phyloP scores from a whole-genome alignment of 2,888 invertebrate genomes.

The Dichetophora obliterata region DNA sequence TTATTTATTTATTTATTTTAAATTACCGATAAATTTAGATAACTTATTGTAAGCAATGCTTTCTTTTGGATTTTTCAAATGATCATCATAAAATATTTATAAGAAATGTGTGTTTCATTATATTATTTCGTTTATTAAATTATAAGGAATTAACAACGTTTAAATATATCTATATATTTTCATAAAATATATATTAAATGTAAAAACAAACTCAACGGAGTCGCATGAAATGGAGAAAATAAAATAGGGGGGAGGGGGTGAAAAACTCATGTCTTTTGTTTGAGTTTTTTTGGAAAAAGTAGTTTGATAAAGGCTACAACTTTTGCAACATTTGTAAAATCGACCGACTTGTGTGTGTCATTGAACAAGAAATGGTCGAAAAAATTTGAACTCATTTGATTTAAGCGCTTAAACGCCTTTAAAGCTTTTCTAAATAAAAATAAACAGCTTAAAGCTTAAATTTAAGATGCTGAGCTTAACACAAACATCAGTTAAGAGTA shows the following conservation, averaged over 20 bases:
- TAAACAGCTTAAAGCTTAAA: not conserved
- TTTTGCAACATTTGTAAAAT: not conserved
- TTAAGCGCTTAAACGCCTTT: not conserved
- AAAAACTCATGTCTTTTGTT: too few relatives aligned
- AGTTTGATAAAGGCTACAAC: not conserved
- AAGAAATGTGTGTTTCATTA: conserved; percentile 50
- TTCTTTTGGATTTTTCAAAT: conserved; percentile 19
- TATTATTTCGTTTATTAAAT: conserved; percentile 8
- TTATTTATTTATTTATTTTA: too few relatives aligned
- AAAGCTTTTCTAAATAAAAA: not conserved
- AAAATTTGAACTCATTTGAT: not conserved
- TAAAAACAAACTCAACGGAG: conserved; percentile 57
- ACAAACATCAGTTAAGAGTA: too few relatives aligned
- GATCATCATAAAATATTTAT: conserved; percentile 53
- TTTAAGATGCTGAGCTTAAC: not conserved
- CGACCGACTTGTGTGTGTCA: not conserved
- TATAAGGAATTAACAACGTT: conserved; percentile 59
- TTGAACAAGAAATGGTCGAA: not conserved
- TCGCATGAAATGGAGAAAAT: not conserved
- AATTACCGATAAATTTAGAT: not conserved
- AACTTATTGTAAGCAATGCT: not conserved
- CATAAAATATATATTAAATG: conserved; percentile 61
- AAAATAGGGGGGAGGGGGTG: not conserved
- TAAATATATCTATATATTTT: conserved; percentile 51
- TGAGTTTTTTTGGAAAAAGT: too few relatives aligned